Percentiles rank a stretch among this genome's conserved stretches.
phyloP scores from a whole-genome alignment of 2,888 invertebrate genomes.

The Gastrophysa polygoni region DNA sequence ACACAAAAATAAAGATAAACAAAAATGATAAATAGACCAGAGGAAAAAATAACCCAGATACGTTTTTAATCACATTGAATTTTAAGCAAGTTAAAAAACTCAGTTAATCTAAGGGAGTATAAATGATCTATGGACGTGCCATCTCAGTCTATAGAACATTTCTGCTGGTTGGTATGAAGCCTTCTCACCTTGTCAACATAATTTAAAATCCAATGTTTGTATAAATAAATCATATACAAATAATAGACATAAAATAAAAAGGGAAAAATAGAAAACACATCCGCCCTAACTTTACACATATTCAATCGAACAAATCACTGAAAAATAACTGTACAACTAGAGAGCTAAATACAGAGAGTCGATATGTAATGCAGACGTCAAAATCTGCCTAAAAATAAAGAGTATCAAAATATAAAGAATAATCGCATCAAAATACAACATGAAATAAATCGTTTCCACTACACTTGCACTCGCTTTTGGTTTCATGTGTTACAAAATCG shows the following conservation, averaged over 20 bases:
- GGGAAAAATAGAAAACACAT: conserved; percentile 42
- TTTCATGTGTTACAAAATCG: conserved; percentile 27
- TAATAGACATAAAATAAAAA: conserved; percentile 12
- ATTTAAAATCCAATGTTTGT: conserved; percentile 10
- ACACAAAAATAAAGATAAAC: conserved; percentile 16
- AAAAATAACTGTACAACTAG: conserved; percentile 46
- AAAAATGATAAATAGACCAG: too few species aligned
- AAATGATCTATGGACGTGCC: not conserved
- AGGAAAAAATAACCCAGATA: too few species aligned
- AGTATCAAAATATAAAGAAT: conserved; percentile 54
- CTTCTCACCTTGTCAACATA: not conserved
- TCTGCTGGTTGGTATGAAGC: not conserved
- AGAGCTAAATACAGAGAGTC: conserved; percentile 51
- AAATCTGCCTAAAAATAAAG: conserved; percentile 48
- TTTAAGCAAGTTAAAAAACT: not conserved
- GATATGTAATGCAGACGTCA: conserved; percentile 53
- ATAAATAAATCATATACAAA: conserved; percentile 18
- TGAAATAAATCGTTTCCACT: conserved; percentile 48
- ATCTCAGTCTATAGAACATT: not conserved
- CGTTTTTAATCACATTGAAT: not conserved
- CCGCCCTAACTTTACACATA: conserved; percentile 42
- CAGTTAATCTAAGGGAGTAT: not conserved
- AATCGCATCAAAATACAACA: conserved; percentile 44
- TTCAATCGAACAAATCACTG: conserved; percentile 35
- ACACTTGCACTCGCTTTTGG: conserved; percentile 42